A percentile compares a stretch with the other conserved stretches of the same genome.
Evolutionary conservation across 1,140 invertebrate genomes (phyloP).

Genomic region (Cardiocondyla obscurior): DNA sequence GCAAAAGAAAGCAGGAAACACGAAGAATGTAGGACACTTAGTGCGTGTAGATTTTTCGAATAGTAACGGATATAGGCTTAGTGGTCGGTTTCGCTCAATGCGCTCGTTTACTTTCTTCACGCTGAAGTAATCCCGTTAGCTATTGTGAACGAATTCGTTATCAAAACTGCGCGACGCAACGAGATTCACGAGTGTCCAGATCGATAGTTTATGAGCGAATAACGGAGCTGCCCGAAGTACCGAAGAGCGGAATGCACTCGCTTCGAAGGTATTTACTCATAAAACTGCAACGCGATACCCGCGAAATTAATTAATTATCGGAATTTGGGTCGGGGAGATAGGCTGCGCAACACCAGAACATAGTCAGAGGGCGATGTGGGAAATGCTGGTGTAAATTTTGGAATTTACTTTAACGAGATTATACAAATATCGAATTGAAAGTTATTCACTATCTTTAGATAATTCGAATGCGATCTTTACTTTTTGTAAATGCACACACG

Average conservation of each 20-base stretch:
- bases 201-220: conserved; percentile 38
- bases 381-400: conserved; percentile 47
- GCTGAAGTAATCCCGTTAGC: conserved; percentile 30
- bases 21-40: neutral
- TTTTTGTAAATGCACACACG: neutral
- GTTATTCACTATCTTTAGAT: conserved; percentile 24
- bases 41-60: neutral
- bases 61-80: neutral
- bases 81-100: neutral
- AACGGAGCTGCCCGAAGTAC: conserved; percentile 33
- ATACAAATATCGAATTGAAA: conserved; percentile 31
- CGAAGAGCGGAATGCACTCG: conserved; percentile 35
- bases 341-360: neutral
- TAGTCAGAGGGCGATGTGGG: conserved; percentile 42
- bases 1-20: neutral
- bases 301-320: conserved; percentile 56
- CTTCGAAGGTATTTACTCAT: conserved; percentile 54
- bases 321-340: conserved; percentile 47
- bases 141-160: conserved; percentile 32
- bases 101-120: conserved; percentile 36
- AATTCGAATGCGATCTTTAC: conserved; percentile 25
- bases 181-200: conserved; percentile 16
- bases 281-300: conserved; percentile 53
- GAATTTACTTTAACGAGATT: conserved; percentile 51
- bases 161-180: conserved; percentile 13